Evolutionary conservation across 2,888 invertebrate genomes (phyloP).

Genomic region (Baccha elongata): DNA sequence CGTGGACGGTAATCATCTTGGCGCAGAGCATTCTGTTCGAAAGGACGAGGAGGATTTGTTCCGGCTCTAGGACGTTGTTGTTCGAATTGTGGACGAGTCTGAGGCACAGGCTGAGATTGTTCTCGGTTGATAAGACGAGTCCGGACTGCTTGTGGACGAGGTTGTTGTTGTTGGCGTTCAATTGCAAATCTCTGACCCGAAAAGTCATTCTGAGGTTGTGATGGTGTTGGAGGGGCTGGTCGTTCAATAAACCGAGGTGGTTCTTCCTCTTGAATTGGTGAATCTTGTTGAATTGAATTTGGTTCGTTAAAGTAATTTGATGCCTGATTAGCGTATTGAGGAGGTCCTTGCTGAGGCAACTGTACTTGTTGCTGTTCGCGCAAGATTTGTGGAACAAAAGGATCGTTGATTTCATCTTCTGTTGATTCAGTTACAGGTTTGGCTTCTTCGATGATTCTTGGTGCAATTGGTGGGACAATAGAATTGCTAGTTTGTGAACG

Average conservation of each 20-base stretch:
- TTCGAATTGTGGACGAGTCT: conserved; percentile 83
- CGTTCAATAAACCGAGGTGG: conserved; percentile 79
- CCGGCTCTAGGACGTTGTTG: conserved; percentile 78
- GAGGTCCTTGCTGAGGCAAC: conserved; percentile 79
- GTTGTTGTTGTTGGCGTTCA: conserved; percentile 76
- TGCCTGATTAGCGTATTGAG: conserved; percentile 77
- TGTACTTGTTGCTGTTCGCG: conserved; percentile 81
- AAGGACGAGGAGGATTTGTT: conserved; percentile 80
- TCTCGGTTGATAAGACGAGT: conserved; percentile 76
- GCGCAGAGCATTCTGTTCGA: conserved; percentile 71
- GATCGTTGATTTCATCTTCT: conserved; percentile 85
- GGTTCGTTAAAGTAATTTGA: conserved; percentile 79
- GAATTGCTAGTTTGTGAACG: conserved; percentile 82
- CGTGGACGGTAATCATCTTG: conserved; percentile 80
- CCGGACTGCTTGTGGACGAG: conserved; percentile 72
- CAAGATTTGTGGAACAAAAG: conserved; percentile 83
- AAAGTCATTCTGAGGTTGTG: conserved; percentile 78
- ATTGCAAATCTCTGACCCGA: conserved; percentile 78
- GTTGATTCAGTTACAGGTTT: conserved; percentile 88
- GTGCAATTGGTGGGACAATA: conserved; percentile 82
- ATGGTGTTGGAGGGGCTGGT: conserved; percentile 75
- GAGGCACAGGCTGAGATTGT: conserved; percentile 74
- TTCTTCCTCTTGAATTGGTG: conserved; percentile 80
- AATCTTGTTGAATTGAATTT: conserved; percentile 82
- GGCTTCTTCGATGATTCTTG: conserved; percentile 81